Conservation (phyloP, 1,140 invertebrate species). For the Trichomalopsis sarcophagae region DNA sequence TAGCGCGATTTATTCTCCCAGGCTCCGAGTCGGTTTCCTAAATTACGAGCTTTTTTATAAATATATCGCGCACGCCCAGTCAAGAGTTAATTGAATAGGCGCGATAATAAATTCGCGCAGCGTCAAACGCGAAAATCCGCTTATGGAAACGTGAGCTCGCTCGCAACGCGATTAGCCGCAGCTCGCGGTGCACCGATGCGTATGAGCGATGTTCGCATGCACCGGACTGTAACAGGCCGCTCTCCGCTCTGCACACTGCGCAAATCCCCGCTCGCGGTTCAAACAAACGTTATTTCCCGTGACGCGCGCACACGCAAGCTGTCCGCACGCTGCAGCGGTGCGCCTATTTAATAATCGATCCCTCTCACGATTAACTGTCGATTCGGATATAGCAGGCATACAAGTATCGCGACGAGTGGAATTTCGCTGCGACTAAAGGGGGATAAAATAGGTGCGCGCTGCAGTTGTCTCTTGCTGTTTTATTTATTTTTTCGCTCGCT, state of each 20-base stretch:
- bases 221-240: background rate
- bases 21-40: too few relatives aligned
- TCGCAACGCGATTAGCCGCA: constrained; percentile 3
- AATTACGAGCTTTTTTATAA: background rate
- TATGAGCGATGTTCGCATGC: constrained; percentile 2
- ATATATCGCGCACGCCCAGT: background rate
- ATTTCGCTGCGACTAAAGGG: background rate
- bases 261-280: background rate
- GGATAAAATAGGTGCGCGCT: background rate
- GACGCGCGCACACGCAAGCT: constrained; percentile 9
- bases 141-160: constrained; percentile 12
- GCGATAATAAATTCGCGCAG: too few relatives aligned
- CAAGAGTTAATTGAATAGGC: too few relatives aligned
- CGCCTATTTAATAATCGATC: constrained; percentile 26
- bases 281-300: constrained; percentile 29
- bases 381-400: background rate
- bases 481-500: background rate
- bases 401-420: background rate
- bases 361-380: constrained; percentile 9
- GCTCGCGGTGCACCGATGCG: background rate
- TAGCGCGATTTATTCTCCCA: too few relatives aligned
- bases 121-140: constrained; percentile 28
- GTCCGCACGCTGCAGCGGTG: background rate
- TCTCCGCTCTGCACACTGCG: background rate
- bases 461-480: background rate